phyloP scores from a whole-genome alignment of 2,113 vertebrate genomes.

The Lophura nycthemera region DNA sequence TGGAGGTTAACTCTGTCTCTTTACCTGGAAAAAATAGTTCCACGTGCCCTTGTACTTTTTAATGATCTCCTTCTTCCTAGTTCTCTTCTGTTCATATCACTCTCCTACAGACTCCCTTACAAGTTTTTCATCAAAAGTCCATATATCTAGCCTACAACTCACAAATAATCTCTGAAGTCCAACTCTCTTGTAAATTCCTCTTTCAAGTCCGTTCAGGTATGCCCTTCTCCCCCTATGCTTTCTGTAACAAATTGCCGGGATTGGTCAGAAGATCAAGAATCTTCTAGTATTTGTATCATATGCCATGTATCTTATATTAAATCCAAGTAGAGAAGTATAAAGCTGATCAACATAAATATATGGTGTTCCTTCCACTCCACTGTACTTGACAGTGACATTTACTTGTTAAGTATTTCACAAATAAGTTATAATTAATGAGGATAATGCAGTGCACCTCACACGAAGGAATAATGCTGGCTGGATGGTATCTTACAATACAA shows the following conservation, averaged over 20 bases:
- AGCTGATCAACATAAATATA: not conserved
- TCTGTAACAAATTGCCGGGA: not conserved
- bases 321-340: not conserved
- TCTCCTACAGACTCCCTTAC: not conserved
- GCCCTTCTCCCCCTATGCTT: not conserved
- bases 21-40: slow-evolving; percentile 1
- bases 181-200: not conserved
- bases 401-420: not conserved
- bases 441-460: not conserved
- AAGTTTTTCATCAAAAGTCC: not conserved
- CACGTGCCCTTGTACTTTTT: not conserved
- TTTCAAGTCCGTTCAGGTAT: not conserved
- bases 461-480: not conserved
- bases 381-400: not conserved
- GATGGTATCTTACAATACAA: not conserved
- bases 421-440: not conserved
- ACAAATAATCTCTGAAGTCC: not conserved
- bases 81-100: not conserved
- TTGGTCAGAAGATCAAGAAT: not conserved
- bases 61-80: not conserved
- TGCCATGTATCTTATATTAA: not conserved
- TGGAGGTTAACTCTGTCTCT: not conserved
- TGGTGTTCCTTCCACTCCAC: not conserved
- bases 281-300: not conserved
- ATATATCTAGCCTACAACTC: not conserved